These are phyloP conservation scores for Malurus leucopterus DNA, from an alignment of 2,797 vertebrate species.

Conservation along the genomic window DNA sequence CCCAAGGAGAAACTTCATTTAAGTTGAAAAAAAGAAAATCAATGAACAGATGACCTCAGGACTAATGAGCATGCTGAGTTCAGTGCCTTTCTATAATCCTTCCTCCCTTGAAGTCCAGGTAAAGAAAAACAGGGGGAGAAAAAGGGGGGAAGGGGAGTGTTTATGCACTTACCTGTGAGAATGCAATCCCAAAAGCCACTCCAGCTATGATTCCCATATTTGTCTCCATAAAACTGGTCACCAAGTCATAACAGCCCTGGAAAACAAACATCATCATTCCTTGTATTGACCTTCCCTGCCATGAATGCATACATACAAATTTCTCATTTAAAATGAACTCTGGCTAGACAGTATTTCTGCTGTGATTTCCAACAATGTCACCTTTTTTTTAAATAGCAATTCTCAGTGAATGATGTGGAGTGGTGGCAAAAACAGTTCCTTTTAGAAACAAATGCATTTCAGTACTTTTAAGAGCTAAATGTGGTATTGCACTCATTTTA, in stretches of 20 bases:
- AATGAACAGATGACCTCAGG: conserved; percentile 75
- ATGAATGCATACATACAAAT: not conserved
- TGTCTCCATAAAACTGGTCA: conserved; percentile 90
- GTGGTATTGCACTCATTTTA: not conserved
- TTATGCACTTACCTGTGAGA: conserved; percentile 85
- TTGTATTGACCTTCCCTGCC: not conserved
- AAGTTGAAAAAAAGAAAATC: conserved; percentile 75
- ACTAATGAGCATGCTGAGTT: conserved; percentile 65
- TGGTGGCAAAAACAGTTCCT: not conserved
- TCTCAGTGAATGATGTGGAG: not conserved
- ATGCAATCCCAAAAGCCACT: conserved; percentile 92
- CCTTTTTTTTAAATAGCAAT: not conserved
- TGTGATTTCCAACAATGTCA: not conserved
- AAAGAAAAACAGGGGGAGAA: not conserved
- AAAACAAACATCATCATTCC: conserved; percentile 35
- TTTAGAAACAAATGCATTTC: not conserved
- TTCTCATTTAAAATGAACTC: not conserved
- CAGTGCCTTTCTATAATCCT: conserved; percentile 58
- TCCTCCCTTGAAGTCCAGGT: conserved; percentile 8
- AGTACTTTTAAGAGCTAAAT: not conserved
- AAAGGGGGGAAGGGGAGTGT: not conserved
- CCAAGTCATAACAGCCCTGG: conserved; percentile 92
- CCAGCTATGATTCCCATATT: conserved; percentile 97
- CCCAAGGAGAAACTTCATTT: conserved; percentile 76
- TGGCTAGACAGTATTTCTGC: not conserved